Base-by-base conservation (phyloP, 2,888 invertebrate genomes). In the Drosophila gaucha region DNA sequence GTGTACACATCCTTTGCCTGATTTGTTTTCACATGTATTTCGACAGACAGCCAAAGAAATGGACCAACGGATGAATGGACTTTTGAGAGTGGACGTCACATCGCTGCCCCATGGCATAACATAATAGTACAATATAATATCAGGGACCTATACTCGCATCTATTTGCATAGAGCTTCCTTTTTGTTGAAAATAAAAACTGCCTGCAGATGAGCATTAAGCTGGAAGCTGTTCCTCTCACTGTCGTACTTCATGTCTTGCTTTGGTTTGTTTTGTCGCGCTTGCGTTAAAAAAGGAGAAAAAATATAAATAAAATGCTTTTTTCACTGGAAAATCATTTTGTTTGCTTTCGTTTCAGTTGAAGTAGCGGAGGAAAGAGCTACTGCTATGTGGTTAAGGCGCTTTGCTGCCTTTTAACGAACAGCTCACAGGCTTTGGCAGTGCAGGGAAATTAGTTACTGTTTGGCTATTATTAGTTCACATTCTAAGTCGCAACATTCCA, bases 21-120 rank as follows among this genome's bases (percentile, higher is more conserved):
- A 86, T 86, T 71, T 77, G 74, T 68, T 86, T 74, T 59, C 71
- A 70, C 74, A 64, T n/a, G n/a, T n/a, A n/a, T n/a, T n/a, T n/a
- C n/a, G 67, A n/a, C 57, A 58, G 52, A 54, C 36, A 62, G 52
- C n/a, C 28, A 46, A 46, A 38, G 8, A 24, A 31, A 47, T 26
- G 39, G 31, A 46, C 44, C 26, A 22, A 22, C 43, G 49, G 49
- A 33, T 20, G 41, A 50, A 49, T 33, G 24, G 16, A 35, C 18
- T 26, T n/a, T n/a, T 28, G 20, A 28, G 47, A 63, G 33, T 43
- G 33, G 35, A 59, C 38, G 49, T 41, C 38, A 38, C 36, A 59
- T 46, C 59, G 68, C 44, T 60, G 43, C 14, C 44, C 49, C n/a
- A 52, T 52, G 51, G 38, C 31, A 44, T 16, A 68, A 35, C 50